A percentile compares a stretch with the other conserved stretches of the same genome.
These are phyloP conservation scores for Manis crassicaudata DNA, from an alignment of 2,797 vertebrate genomes.

Conservation along the genomic window DNA sequence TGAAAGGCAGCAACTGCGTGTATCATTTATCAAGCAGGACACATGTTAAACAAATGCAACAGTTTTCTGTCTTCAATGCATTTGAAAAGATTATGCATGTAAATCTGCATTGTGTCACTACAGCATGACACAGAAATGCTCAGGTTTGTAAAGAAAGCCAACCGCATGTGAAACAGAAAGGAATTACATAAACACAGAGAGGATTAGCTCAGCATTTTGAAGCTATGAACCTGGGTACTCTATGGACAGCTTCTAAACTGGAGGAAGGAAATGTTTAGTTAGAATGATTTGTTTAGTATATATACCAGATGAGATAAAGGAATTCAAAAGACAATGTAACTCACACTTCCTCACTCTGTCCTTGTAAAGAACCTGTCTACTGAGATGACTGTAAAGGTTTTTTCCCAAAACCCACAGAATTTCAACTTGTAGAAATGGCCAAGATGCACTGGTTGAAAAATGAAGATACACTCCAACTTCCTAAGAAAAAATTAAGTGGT, in stretches of 20 bases:
- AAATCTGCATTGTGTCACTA: conserved; percentile 63
- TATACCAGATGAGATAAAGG: conserved; percentile 69
- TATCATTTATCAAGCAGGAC: conserved; percentile 80
- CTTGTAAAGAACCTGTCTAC: conserved; percentile 23
- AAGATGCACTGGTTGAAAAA: conserved; percentile 63
- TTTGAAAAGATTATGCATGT: conserved; percentile 63
- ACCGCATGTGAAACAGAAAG: conserved; percentile 71
- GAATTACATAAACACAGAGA: conserved; percentile 71
- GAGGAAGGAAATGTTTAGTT: conserved; percentile 80
- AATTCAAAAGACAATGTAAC: conserved; percentile 74
- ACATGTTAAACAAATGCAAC: conserved; percentile 74
- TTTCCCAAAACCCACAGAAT: conserved; percentile 16
- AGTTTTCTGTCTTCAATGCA: conserved; percentile 63
- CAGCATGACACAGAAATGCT: conserved; percentile 57
- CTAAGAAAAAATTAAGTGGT: conserved; percentile 72
- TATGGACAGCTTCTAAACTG: conserved; percentile 53
- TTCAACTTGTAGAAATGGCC: conserved; percentile 54
- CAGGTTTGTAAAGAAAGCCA: conserved; percentile 71
- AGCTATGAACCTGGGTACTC: conserved; percentile 68
- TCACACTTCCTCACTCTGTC: conserved; percentile 65
- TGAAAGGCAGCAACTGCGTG: conserved; percentile 32
- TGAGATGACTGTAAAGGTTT: conserved; percentile 24
- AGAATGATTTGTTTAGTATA: conserved; percentile 74
- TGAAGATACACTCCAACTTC: conserved; percentile 64
- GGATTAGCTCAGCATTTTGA: conserved; percentile 76